A percentile compares a stretch with the other conserved stretches of the same genome.
phyloP scores from a whole-genome alignment of 2,797 vertebrate species.

The Onychomys leucogaster region DNA sequence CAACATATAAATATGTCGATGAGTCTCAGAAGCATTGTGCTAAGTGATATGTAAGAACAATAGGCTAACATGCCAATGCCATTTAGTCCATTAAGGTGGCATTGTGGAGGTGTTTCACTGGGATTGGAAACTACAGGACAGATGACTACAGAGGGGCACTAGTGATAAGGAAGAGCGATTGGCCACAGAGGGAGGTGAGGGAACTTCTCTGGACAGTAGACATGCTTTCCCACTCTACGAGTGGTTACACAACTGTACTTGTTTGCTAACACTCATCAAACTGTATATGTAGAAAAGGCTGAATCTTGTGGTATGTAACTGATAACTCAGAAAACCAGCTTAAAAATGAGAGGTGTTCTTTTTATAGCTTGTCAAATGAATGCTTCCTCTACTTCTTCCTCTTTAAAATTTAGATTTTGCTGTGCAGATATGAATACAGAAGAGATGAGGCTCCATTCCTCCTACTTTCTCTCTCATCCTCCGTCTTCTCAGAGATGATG shows the following conservation, averaged over 20 bases:
- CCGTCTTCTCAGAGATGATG: neutral
- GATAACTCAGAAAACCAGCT: neutral
- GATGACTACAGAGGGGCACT: neutral
- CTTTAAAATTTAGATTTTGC: constrained; percentile 50
- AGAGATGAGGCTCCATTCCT: neutral
- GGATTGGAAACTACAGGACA: neutral
- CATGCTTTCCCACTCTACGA: neutral
- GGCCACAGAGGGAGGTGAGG: neutral
- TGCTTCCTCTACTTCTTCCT: constrained; percentile 12
- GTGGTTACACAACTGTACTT: neutral
- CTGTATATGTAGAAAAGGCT: neutral
- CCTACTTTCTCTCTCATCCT: neutral
- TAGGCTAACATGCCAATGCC: neutral
- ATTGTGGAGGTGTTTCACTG: neutral
- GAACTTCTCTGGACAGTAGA: neutral
- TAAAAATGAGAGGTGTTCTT: constrained; percentile 11
- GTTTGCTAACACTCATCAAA: constrained; percentile 11
- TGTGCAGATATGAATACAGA: neutral
- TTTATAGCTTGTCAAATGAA: constrained; percentile 51
- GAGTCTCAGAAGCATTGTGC: neutral
- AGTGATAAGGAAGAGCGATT: neutral
- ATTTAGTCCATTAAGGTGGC: neutral
- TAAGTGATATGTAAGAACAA: neutral
- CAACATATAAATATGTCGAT: too few relatives aligned
- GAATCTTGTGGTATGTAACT: constrained; percentile 26